Evolutionary conservation across 2,113 vertebrate genomes (phyloP), one percentile per base, ranked within the genome.

Genomic region (Corythornis cristatus): DNA sequence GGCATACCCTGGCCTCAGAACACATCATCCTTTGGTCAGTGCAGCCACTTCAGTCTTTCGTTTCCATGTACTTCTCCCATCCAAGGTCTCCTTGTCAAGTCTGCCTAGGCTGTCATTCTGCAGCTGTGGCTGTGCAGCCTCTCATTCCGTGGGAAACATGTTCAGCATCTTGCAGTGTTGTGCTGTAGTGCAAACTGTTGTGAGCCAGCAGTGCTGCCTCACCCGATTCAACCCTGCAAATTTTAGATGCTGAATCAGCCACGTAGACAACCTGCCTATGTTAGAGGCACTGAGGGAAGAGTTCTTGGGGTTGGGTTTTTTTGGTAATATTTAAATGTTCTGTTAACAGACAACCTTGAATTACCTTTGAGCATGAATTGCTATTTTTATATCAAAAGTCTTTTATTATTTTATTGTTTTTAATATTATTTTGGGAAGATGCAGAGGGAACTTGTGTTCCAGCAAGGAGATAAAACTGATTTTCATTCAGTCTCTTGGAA

Each of bases 1-100:
- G 37, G 37, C 37, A 37, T 37, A 37, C 37, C 37, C 37, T 37
- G 6, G 20, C 6, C 7, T 75, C 37, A 20, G 46, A 58, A 64
- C 0, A 0, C 51, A 5, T 37, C 31, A 9, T 28, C 10, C 1
- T 76, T 75, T n/a, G 11, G 22, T 74, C 25, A 31, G 4, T 8
- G 4, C 1, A 0, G 15, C 19, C 2, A 0, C 33, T n/a, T 71
- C 8, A 18, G 42, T 66, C 42, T 75, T 67, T 8, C 17, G 11
- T 72, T 29, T n/a, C 21, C 28, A 2, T 20, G 11, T 42, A 1
- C 58, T 78, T 54, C 33, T 75, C 12, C 25, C 25, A 8, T 71
- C 28, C 29, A 11, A 85, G 18, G 18, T 26, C 25, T 62, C 53
- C 29, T 15, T 54, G 37, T 53, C 9, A n/a, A 18, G 71, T 21